Evolutionary conservation across 2,888 invertebrate genomes (phyloP).

Genomic region (Allacma fusca): DNA sequence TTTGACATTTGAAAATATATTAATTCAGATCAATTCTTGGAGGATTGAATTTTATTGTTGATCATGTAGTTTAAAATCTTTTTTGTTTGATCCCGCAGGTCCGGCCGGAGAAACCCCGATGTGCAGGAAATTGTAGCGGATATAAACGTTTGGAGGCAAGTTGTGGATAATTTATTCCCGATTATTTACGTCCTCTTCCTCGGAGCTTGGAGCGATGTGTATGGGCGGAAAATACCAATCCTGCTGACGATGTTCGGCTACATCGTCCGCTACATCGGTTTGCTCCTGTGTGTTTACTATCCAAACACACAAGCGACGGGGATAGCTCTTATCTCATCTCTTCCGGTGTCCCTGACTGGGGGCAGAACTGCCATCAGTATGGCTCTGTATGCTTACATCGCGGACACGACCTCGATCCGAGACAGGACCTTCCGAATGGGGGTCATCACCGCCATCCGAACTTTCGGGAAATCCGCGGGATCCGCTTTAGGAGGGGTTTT

Average conservation of each 20-base stretch:
- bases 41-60: background rate
- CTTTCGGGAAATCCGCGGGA: slow-evolving; percentile 61
- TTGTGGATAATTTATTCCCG: slow-evolving; percentile 61
- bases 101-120: slow-evolving; percentile 36
- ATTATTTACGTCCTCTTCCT: slow-evolving; percentile 57
- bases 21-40: background rate
- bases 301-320: slow-evolving; percentile 52
- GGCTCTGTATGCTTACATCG: slow-evolving; percentile 62
- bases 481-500: slow-evolving; percentile 60
- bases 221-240: slow-evolving; percentile 60
- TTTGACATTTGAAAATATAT: background rate
- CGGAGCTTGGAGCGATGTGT: slow-evolving; percentile 61
- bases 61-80: too few relatives aligned
- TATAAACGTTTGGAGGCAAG: slow-evolving; percentile 57
- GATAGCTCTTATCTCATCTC: slow-evolving; percentile 51
- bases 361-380: slow-evolving; percentile 66
- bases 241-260: slow-evolving; percentile 59
- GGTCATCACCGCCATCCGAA: slow-evolving; percentile 68
- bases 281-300: slow-evolving; percentile 54
- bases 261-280: slow-evolving; percentile 54
- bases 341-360: slow-evolving; percentile 67
- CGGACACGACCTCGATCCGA: slow-evolving; percentile 66
- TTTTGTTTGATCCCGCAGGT: too few relatives aligned
- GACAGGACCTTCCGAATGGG: slow-evolving; percentile 72
- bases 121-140: slow-evolving; percentile 55